Percentiles rank a stretch among this genome's conserved stretches.
phyloP scores from a whole-genome alignment of 1,140 invertebrate genomes.

The Druon quercuslanigerum region DNA sequence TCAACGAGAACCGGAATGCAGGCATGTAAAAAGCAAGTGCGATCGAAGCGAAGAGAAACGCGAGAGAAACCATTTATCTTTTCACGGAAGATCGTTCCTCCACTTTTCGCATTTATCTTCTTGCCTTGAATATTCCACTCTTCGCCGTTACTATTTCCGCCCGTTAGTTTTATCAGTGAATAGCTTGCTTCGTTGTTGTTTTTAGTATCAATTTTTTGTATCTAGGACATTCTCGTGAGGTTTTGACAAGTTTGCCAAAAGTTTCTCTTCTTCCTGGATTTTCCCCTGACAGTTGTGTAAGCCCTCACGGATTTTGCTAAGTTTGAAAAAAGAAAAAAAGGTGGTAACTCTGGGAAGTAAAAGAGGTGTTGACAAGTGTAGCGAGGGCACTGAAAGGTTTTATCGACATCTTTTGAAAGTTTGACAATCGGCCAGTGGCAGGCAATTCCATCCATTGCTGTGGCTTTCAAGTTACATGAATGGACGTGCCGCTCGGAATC shows the following conservation, averaged over 20 bases:
- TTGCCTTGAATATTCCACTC: neutral
- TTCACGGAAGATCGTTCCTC: conserved; percentile 14
- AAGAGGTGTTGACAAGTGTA: neutral
- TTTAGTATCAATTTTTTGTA: neutral
- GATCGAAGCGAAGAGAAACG: neutral
- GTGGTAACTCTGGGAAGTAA: too few species aligned
- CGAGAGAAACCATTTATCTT: conserved; percentile 1
- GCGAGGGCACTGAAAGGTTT: neutral
- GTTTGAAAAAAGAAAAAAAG: too few species aligned
- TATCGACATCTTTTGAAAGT: neutral
- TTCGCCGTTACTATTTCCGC: neutral
- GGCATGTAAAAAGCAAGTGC: neutral
- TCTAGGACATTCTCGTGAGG: too few species aligned
- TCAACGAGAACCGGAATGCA: conserved; percentile 4
- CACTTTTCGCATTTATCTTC: neutral
- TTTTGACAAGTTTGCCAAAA: too few species aligned
- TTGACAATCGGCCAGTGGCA: neutral
- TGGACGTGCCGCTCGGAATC: neutral
- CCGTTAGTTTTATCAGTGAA: neutral
- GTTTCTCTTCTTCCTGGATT: too few species aligned
- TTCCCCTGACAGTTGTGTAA: too few species aligned
- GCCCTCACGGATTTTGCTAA: too few species aligned
- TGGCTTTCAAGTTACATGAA: neutral
- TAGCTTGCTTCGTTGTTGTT: neutral
- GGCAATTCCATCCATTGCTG: neutral